phyloP scores from a whole-genome alignment of 2,888 invertebrate species.

The Dryocosmus kuriphilus region DNA sequence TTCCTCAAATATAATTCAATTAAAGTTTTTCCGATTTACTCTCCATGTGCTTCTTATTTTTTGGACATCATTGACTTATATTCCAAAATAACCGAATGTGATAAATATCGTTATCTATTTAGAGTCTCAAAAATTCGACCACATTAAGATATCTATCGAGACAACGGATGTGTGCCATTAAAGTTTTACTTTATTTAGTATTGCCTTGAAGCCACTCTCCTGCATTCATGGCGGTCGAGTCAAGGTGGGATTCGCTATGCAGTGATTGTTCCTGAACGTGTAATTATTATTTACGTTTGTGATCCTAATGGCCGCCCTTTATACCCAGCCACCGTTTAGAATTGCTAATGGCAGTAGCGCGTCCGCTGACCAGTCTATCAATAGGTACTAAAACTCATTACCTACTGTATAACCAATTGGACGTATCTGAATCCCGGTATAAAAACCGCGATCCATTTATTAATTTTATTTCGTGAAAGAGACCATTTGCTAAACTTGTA shows the following conservation, averaged over 20 bases:
- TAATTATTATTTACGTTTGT: slow-evolving; percentile 71
- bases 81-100: too few relatives aligned
- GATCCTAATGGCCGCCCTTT: slow-evolving; percentile 55
- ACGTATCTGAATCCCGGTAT: slow-evolving; percentile 59
- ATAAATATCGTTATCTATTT: too few relatives aligned
- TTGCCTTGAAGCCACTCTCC: neutral
- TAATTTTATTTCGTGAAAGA: neutral
- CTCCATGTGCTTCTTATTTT: too few relatives aligned
- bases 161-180: slow-evolving; percentile 76
- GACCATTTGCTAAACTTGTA: neutral
- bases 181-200: slow-evolving; percentile 75
- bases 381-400: slow-evolving; percentile 66
- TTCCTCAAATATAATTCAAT: too few relatives aligned
- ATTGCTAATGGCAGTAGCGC: slow-evolving; percentile 66
- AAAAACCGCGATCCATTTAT: slow-evolving; percentile 40
- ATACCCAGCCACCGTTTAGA: slow-evolving; percentile 60
- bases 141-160: slow-evolving; percentile 70
- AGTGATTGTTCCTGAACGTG: slow-evolving; percentile 64
- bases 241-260: neutral
- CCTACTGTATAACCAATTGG: slow-evolving; percentile 62
- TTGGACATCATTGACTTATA: too few relatives aligned
- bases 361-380: slow-evolving; percentile 57
- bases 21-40: too few relatives aligned
- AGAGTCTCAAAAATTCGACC: too few relatives aligned
- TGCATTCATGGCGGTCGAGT: neutral